Conservation (phyloP, 2,888 invertebrate genomes). For the Plagodis pulveraria region DNA sequence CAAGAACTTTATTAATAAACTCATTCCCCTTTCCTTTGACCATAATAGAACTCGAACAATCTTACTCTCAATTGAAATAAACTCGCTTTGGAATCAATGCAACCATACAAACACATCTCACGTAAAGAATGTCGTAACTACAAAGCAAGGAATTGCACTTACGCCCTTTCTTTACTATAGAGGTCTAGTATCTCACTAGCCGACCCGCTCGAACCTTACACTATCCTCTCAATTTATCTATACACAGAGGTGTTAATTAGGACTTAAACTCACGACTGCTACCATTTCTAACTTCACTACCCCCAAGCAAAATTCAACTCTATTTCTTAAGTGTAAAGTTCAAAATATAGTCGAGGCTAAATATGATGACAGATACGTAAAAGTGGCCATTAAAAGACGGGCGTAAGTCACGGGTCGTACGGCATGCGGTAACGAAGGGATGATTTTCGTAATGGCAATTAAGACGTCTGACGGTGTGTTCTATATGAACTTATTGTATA, state of each 20-base stretch:
- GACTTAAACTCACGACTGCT: constrained; percentile 80
- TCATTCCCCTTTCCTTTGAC: constrained; percentile 8
- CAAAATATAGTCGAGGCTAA: constrained; percentile 30
- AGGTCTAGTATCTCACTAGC: constrained; percentile 32
- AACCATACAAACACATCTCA: constrained; percentile 8
- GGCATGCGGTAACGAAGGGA: constrained; percentile 70
- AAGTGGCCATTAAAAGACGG: constrained; percentile 73
- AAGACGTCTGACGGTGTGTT: constrained; percentile 48
- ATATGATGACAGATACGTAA: constrained; percentile 73
- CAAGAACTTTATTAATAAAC: constrained; percentile 8
- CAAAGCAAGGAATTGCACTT: neutral
- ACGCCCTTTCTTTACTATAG: constrained; percentile 3
- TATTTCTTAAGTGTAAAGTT: constrained; percentile 39
- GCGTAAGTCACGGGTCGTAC: constrained; percentile 76
- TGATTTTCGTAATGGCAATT: constrained; percentile 63
- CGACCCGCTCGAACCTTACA: constrained; percentile 52
- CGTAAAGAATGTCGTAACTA: constrained; percentile 9
- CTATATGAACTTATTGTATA: neutral
- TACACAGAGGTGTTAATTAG: constrained; percentile 81
- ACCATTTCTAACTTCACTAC: constrained; percentile 51
- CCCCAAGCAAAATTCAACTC: constrained; percentile 40
- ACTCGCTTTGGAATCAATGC: constrained; percentile 13
- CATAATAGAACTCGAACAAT: constrained; percentile 22
- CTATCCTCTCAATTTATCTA: constrained; percentile 81
- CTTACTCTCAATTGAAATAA: constrained; percentile 21